Evolutionary conservation across 2,797 vertebrate species (phyloP).

Genomic region (Cryptoblepharus egeriae): DNA sequence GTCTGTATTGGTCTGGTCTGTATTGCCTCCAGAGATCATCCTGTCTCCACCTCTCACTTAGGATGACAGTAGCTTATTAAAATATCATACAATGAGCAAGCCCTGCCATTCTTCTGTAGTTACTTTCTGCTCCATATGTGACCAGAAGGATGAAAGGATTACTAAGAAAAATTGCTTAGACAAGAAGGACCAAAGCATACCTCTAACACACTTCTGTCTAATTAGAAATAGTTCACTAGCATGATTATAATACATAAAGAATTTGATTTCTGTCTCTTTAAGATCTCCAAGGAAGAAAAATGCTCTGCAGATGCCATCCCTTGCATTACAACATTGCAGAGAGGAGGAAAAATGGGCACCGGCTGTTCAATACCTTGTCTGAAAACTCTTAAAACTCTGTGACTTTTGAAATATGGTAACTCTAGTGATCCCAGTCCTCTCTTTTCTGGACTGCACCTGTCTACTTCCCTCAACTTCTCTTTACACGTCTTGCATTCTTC

Average conservation of each 20-base stretch:
- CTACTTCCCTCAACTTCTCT: background rate
- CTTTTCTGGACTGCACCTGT: background rate
- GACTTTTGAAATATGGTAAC: background rate
- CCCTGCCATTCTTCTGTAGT: background rate
- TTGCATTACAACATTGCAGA: background rate
- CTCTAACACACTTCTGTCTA: background rate
- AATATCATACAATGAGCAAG: background rate
- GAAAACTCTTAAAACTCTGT: background rate
- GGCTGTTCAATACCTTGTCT: background rate
- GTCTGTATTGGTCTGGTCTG: background rate
- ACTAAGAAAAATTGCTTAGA: too few relatives aligned
- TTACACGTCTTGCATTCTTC: slow-evolving; percentile 14
- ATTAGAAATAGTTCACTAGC: background rate
- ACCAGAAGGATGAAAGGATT: background rate
- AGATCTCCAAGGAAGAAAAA: background rate
- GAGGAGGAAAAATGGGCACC: background rate
- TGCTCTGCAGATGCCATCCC: background rate
- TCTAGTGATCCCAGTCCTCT: background rate
- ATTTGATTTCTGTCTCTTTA: background rate
- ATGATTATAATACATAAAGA: background rate
- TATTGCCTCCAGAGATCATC: background rate
- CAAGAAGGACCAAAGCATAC: background rate
- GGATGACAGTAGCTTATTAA: too few relatives aligned
- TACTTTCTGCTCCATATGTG: background rate
- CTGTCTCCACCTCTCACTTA: background rate